Conservation (phyloP, 2,888 invertebrate genomes). For the Drosophila pegasa region DNA sequence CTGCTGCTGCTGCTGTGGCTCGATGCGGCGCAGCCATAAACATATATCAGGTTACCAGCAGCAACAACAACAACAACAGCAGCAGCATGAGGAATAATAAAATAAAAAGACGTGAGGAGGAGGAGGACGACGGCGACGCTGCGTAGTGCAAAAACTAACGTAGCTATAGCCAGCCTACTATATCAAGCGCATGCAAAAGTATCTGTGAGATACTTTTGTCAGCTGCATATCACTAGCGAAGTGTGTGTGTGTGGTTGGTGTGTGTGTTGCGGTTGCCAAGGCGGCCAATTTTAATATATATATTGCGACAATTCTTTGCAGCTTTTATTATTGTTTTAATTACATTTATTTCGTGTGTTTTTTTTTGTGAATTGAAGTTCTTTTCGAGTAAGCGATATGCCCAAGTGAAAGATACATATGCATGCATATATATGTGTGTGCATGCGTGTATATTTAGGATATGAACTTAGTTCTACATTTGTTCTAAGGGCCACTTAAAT, state of each 20-base stretch:
- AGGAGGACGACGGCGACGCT: constrained; percentile 18
- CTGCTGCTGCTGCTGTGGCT: constrained; percentile 29
- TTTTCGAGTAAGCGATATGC: constrained; percentile 38
- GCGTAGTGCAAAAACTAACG: constrained; percentile 70
- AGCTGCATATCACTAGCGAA: constrained; percentile 47
- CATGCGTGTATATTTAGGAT: constrained; percentile 6
- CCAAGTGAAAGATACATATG: neutral
- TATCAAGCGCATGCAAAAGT: constrained; percentile 27
- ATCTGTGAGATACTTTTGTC: constrained; percentile 76
- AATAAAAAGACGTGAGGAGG: constrained; percentile 48
- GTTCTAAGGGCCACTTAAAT: constrained; percentile 56
- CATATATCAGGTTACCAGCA: constrained; percentile 76
- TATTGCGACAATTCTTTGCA: constrained; percentile 71
- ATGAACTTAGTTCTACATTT: constrained; percentile 6
- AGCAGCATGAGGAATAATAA: constrained; percentile 15
- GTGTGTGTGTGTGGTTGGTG: constrained; percentile 35
- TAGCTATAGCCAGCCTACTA: constrained; percentile 48
- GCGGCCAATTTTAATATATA: constrained; percentile 62
- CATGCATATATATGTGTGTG: neutral
- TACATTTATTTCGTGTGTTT: constrained; percentile 19
- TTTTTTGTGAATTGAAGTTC: constrained; percentile 35
- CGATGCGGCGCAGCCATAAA: constrained; percentile 78
- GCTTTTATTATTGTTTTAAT: constrained; percentile 48
- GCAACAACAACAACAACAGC: constrained; percentile 55
- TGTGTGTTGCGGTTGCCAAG: constrained; percentile 67